Evolutionary conservation across 2,888 invertebrate species (phyloP), one percentile per base, ranked within the genome.

Genomic region (Eledona agricola): DNA sequence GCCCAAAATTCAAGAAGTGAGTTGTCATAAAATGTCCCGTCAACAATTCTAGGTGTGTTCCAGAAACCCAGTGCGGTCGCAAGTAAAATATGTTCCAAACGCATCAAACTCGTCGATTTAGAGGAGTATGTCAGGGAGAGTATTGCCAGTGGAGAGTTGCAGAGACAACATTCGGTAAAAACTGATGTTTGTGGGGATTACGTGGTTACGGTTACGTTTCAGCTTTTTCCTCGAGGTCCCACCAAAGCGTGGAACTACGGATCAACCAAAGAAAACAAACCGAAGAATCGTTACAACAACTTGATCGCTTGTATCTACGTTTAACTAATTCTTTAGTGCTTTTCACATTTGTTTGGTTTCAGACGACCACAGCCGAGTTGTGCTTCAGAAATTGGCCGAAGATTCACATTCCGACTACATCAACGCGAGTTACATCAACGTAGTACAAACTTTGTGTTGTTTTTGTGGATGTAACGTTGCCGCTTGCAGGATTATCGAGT

Each of bases 281-380:
- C 64, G 4, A 79, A 79, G 57, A 79, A 79, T 65, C 70, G 79
- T 43, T 79, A 79, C 47, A 73, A 65, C 22, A 78, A 79, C 63
- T 64, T 79, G 17, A 69, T 73, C 32, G 77, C 79, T 7, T 79
- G 79, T 79, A 71, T 66, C 74, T 75, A 56, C 4, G 20, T 19
- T 19, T 19, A n/a, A 19, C 20, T 5, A 19, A 4, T 5, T 19
- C 20, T 19, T 19, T 19, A 19, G 19, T 19, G 4, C 6, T 19
- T 4, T 19, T 5, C 6, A 19, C 4, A 3, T 19, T 19, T 3
- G 6, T 19, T 19, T 20, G 12, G 6, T 47, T 49, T 12, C 56
- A 79, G 79, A 80, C 67, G 80, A 81, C 55, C 77, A 79, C 47
- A 77, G 77, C 1, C 70, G 81, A 58, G 81, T 81, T 3, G 65